These are phyloP conservation scores for Halichondria panicea DNA, from an alignment of 37 sponge, comb jelly and placozoan genomes.

Conservation along the genomic window DNA sequence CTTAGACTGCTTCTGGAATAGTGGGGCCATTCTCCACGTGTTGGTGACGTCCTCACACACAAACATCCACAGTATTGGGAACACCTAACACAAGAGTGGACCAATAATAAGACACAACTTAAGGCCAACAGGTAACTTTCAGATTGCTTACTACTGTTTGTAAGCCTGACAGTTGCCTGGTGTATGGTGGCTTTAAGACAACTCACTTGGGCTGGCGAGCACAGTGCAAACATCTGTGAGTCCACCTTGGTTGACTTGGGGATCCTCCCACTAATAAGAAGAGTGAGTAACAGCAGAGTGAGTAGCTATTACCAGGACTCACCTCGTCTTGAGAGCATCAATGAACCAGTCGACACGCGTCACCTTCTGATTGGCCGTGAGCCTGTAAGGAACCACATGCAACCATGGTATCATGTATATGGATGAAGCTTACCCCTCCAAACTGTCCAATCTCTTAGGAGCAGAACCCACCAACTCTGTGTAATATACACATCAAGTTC, in stretches of 20 bases:
- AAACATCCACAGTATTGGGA: slow-evolving; percentile 48
- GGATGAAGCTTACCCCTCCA: slow-evolving; percentile 41
- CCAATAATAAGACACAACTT: neutral
- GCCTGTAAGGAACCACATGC: slow-evolving; percentile 8
- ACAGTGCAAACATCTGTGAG: slow-evolving; percentile 35
- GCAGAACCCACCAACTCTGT: slow-evolving; percentile 45
- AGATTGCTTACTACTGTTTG: no score
- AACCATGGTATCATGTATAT: neutral
- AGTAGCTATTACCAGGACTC: neutral
- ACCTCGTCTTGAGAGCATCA: slow-evolving; percentile 55
- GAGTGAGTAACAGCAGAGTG: neutral
- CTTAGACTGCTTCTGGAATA: slow-evolving; percentile 13
- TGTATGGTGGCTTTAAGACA: no score
- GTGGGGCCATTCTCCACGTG: slow-evolving; percentile 23
- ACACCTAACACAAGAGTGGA: slow-evolving; percentile 26
- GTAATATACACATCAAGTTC: neutral
- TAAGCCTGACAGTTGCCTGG: no score
- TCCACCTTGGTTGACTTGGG: slow-evolving; percentile 21
- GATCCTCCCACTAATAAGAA: slow-evolving; percentile 14
- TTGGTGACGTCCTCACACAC: slow-evolving; percentile 11
- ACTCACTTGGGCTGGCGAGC: slow-evolving; percentile 57
- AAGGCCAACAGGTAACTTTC: neutral
- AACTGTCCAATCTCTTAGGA: slow-evolving; percentile 42
- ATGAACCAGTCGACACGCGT: slow-evolving; percentile 75
- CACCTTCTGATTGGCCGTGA: slow-evolving; percentile 64